Conservation (phyloP, 2,113 vertebrate genomes). For the Hystrix brachyura region DNA sequence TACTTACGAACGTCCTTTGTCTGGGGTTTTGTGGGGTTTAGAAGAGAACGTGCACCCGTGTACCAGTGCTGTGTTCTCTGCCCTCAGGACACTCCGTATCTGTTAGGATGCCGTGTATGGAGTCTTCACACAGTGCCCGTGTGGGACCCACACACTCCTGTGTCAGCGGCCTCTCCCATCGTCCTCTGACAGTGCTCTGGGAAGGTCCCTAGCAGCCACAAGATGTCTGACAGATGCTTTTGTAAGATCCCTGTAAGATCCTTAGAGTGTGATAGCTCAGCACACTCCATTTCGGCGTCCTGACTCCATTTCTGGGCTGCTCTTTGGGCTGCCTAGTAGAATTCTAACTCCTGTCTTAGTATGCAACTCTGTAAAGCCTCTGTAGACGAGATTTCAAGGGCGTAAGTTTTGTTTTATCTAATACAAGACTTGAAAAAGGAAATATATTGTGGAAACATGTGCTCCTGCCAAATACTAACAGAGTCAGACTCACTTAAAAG, state of each 20-base stretch:
- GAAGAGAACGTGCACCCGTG: not conserved
- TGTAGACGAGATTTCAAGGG: not conserved
- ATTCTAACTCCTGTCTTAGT: not conserved
- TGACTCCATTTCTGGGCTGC: not conserved
- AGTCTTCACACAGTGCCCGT: too few species aligned
- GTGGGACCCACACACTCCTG: too few species aligned
- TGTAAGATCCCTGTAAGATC: not conserved
- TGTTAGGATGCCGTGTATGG: not conserved
- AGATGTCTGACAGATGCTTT: not conserved
- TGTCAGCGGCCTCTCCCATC: not conserved
- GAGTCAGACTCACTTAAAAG: slow-evolving; percentile 18
- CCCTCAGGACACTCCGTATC: not conserved
- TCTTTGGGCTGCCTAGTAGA: not conserved
- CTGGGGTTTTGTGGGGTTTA: not conserved
- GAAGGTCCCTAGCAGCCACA: not conserved
- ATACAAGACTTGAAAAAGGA: not conserved
- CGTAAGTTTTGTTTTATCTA: not conserved
- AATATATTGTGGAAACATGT: slow-evolving; percentile 4
- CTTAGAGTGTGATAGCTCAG: not conserved
- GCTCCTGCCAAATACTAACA: slow-evolving; percentile 39
- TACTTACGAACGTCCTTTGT: not conserved
- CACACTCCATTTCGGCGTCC: not conserved
- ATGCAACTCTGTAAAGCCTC: not conserved
- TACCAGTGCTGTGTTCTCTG: not conserved
- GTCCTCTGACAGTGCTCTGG: not conserved